These are phyloP conservation scores for Tenthredo notha DNA, from an alignment of 2,888 invertebrate species.

Conservation along the genomic window DNA sequence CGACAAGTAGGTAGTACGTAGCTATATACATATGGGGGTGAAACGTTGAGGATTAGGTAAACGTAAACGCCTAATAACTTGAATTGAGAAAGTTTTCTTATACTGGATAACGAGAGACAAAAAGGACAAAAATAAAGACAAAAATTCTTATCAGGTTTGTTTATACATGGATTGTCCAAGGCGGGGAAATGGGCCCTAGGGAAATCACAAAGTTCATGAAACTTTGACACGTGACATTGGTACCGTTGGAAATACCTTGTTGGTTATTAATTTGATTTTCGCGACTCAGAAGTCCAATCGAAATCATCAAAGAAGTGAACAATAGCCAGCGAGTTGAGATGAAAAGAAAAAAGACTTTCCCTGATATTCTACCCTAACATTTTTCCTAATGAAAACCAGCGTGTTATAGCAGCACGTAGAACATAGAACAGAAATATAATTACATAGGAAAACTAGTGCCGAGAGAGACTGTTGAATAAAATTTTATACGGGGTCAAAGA, in stretches of 20 bases:
- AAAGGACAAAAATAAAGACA: not conserved
- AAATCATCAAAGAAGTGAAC: not conserved
- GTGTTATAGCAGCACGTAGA: not conserved
- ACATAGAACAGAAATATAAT: not conserved
- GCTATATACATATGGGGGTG: too few species aligned
- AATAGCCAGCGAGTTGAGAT: not conserved
- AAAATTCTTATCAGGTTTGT: not conserved
- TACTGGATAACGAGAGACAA: not conserved
- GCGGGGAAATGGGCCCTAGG: constrained; percentile 18
- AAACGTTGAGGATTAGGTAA: not conserved
- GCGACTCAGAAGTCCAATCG: not conserved
- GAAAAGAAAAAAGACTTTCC: not conserved
- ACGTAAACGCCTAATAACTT: not conserved
- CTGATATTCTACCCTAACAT: not conserved
- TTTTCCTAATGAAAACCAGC: not conserved
- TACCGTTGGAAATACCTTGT: not conserved
- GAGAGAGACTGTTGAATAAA: not conserved
- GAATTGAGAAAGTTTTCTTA: constrained; percentile 17
- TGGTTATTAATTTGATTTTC: constrained; percentile 20
- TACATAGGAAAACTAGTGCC: not conserved
- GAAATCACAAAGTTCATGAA: constrained; percentile 39
- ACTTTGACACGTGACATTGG: not conserved
- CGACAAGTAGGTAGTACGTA: too few species aligned
- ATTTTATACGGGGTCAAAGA: not conserved
- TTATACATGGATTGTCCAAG: not conserved